Base-by-base conservation (phyloP, 2,888 invertebrate genomes). In the Meta bourneti region DNA sequence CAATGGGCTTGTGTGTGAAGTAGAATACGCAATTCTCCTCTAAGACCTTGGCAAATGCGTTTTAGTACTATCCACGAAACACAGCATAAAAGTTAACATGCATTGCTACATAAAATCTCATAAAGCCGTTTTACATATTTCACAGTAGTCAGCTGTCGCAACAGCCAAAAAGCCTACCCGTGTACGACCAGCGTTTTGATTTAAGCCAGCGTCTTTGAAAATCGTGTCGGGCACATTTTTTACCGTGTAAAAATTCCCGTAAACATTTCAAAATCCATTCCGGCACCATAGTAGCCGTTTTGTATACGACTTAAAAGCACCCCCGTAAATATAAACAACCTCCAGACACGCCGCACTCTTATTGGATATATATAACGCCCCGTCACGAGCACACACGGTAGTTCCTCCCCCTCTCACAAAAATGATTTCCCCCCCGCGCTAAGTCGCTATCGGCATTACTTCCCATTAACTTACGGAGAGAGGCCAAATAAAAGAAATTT, bases 191-290 rank as follows among this genome's bases (percentile, higher is more conserved):
- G 61, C 49, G 34, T 61, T 91, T 83, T 91, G 91, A 91, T 91
- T 91, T 91, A 91, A 86, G 83, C 83, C 87, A 77, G 34, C 87
- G 87, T 71, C 79, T 19, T 78, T 71, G 82, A 79, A 87, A 77
- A 91, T 87, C 86, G 77, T 91, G 83, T 91, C 82, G 70, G 79
- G 78, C 86, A 74, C 70, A 69, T 82, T 87, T 87, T 34, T 83
- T 87, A 78, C 69, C 91, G 78, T 91, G 91, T 91, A 91, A 91
- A 91, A 91, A 82, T 87, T 70, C 78, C 82, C 91, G 91, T 91
- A 91, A 91, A 91, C 91, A 91, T 88, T 72, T 91, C 87, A 91
- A 87, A 91, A 87, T 83, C 87, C 90, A 91, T 91, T 91, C 77
- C 54, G 77, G 81, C 70, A 48, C 74, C 75, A 77, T 81, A 91